Base-by-base conservation (phyloP, 2,888 invertebrate species). In the Eilema griseolum region DNA sequence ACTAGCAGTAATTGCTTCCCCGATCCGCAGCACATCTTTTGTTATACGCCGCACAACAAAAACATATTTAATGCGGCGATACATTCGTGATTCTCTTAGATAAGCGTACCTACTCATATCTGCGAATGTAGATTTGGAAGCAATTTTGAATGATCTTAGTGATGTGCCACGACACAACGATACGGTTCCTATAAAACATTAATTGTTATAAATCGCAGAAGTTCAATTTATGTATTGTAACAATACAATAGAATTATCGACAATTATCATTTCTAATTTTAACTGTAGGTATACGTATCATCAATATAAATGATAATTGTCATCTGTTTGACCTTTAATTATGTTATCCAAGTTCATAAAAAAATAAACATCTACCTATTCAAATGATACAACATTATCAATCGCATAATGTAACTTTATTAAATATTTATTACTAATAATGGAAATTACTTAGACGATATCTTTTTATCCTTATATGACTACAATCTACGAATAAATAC, bases 1-100 rank as follows among this genome's bases (percentile, higher is more conserved):
- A 76, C 77, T 86, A 81, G 83, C 81, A 85, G 88, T 91, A 91
- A 91, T 91, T 92, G 90, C 89, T 91, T 86, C 85, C 86, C 82
- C 83, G 80, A 89, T 88, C 82, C 83, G 78, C 88, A 88, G 81
- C 84, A 83, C 83, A 88, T 89, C 90, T 90, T 89, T 88, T 89
- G 91, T 90, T 84, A 83, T 85, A 74, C 73, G 73, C 77, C 82
- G 77, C 82, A 79, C 81, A 85, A 88, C 88, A 88, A 89, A 88
- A 89, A 88, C 87, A 88, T 81, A 82, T 80, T 86, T 84, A 83
- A 83, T 81, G 77, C 75, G 78, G 76, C 79, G 84, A 79, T 84
- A 79, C 74, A 74, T 79, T 81, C 80, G 73, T 72, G 68, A 71
- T 72, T 73, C 77, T 69, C 73, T 76, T 65, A 74, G 72, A 61